A percentile compares a stretch with the other conserved stretches of the same genome.
Evolutionary conservation across 1,140 invertebrate genomes (phyloP).

Genomic region (Pectinophora gossypiella): DNA sequence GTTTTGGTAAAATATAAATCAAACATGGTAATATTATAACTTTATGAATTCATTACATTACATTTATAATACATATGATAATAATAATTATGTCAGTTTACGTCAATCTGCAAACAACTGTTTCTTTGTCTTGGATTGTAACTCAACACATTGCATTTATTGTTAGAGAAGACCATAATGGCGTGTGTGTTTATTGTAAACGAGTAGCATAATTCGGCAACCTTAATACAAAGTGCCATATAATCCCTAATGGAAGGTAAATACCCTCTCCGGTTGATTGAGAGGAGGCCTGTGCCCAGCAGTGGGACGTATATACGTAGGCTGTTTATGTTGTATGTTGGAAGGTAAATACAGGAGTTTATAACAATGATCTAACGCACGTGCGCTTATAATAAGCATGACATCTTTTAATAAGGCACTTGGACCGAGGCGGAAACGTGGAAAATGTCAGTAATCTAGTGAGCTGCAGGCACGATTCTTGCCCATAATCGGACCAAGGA

Average conservation of each 20-base stretch:
- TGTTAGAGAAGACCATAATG: not conserved
- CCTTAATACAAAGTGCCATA: not conserved
- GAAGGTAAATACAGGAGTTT: not conserved
- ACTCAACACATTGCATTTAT: not conserved
- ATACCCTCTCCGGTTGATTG: too few species aligned
- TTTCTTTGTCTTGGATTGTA: not conserved
- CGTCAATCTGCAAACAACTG: not conserved
- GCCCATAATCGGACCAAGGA: conserved; percentile 71
- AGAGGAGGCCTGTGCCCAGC: too few species aligned
- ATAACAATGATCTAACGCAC: conserved; percentile 22
- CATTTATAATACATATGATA: not conserved
- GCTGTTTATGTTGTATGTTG: not conserved
- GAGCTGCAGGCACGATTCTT: conserved; percentile 62
- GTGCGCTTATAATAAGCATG: conserved; percentile 44
- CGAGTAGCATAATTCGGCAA: too few species aligned
- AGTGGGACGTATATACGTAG: too few species aligned
- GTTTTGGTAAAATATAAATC: not conserved
- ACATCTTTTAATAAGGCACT: conserved; percentile 69
- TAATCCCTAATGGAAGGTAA: not conserved
- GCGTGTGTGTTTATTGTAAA: not conserved
- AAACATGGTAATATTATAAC: not conserved
- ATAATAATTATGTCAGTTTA: not conserved
- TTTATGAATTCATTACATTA: conserved; percentile 20
- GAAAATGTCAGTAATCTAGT: conserved; percentile 70
- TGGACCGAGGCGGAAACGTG: conserved; percentile 58